Evolutionary conservation across 2,888 invertebrate species (phyloP).

Genomic region (Eueremaeus valkanovi): DNA sequence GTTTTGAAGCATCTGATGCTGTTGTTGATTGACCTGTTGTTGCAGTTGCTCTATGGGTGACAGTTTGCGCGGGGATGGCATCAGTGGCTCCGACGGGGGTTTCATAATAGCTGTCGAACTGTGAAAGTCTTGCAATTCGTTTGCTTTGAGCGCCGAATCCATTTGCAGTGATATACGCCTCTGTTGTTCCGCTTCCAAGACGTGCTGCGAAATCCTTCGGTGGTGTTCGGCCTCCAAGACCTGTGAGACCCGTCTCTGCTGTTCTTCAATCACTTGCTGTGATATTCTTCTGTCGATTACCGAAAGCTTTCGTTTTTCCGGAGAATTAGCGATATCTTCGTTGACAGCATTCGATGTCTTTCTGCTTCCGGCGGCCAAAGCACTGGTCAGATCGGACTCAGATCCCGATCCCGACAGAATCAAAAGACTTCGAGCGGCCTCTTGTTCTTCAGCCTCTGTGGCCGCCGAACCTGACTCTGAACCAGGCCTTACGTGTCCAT

Average conservation of each 20-base stretch:
- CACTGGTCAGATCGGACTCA: slow-evolving; percentile 11
- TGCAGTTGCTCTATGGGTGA: slow-evolving; percentile 29
- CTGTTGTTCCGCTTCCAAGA: slow-evolving; percentile 4
- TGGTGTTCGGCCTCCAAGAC: slow-evolving; percentile 14
- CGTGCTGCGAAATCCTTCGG: background rate
- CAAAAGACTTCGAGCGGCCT: slow-evolving; percentile 51
- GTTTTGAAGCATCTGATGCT: slow-evolving; percentile 29
- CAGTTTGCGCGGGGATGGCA: slow-evolving; percentile 16
- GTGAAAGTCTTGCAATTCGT: background rate
- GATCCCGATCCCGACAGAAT: slow-evolving; percentile 49
- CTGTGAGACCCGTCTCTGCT: slow-evolving; percentile 14
- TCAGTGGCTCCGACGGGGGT: slow-evolving; percentile 10
- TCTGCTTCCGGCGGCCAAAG: background rate
- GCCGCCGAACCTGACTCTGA: slow-evolving; percentile 19
- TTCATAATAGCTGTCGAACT: background rate
- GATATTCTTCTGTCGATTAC: slow-evolving; percentile 20
- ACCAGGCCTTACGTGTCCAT: background rate
- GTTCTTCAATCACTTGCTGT: slow-evolving; percentile 21
- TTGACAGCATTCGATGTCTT: background rate
- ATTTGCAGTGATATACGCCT: slow-evolving; percentile 20
- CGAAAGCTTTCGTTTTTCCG: slow-evolving; percentile 1
- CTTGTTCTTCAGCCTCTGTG: slow-evolving; percentile 46
- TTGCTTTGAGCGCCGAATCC: background rate
- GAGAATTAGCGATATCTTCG: background rate
- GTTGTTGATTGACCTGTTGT: slow-evolving; percentile 37